Evolutionary conservation across 2,797 vertebrate species (phyloP).

Genomic region (Argentina silus): DNA sequence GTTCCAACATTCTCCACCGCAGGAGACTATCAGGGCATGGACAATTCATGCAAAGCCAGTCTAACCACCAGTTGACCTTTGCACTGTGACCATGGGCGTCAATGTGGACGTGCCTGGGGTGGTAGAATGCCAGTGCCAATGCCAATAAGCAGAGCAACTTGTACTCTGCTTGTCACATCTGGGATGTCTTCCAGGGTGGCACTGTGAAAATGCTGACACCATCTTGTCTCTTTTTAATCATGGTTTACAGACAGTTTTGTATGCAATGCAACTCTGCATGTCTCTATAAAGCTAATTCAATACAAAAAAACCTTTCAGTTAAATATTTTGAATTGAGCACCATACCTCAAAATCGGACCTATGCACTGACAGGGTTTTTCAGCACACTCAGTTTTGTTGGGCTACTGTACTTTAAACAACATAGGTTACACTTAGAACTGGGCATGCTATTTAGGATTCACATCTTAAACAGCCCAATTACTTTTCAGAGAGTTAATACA

Average conservation of each 20-base stretch:
- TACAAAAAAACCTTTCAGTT: background rate
- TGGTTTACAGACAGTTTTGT: conserved; percentile 14
- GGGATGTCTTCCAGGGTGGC: background rate
- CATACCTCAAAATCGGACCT: too few relatives aligned
- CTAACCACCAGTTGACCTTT: conserved; percentile 28
- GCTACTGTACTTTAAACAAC: too few relatives aligned
- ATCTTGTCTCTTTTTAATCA: conserved; percentile 20
- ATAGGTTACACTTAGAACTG: too few relatives aligned
- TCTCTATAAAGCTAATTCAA: conserved; percentile 14
- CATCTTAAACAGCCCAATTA: too few relatives aligned
- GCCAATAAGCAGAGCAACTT: background rate
- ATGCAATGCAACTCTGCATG: conserved; percentile 9
- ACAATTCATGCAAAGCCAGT: conserved; percentile 35
- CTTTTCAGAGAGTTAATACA: too few relatives aligned
- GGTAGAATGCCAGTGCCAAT: background rate
- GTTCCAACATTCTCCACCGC: conserved; percentile 38
- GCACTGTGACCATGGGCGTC: conserved; percentile 8
- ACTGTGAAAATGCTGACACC: background rate
- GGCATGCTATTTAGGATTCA: too few relatives aligned
- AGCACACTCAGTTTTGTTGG: too few relatives aligned
- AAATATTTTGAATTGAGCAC: too few relatives aligned
- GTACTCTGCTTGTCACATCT: background rate
- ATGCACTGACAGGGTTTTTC: too few relatives aligned
- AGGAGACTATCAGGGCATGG: conserved; percentile 28
- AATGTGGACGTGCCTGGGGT: conserved; percentile 20